Evolutionary conservation across 2,797 vertebrate species (phyloP).

Genomic region (Anas capensis): DNA sequence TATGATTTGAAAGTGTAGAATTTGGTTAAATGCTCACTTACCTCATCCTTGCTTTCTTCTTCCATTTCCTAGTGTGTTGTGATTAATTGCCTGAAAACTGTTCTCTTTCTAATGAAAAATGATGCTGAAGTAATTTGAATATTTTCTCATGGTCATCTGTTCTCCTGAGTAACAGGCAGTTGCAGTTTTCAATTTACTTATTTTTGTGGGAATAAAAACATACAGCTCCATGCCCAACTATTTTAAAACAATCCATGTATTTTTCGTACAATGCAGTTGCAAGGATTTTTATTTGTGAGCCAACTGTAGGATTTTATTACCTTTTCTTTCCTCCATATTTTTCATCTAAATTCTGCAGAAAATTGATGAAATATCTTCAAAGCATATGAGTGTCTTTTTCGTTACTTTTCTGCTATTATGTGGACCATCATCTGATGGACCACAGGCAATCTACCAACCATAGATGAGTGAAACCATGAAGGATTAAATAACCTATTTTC

Average conservation of each 20-base stretch:
- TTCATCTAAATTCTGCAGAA: neutral
- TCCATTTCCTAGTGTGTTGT: neutral
- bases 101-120: neutral
- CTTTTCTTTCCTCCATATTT: neutral
- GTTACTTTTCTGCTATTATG: neutral
- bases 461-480: neutral
- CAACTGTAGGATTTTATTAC: neutral
- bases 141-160: neutral
- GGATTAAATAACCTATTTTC: neutral
- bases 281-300: neutral
- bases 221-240: neutral
- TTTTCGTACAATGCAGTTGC: neutral
- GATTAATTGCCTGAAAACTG: neutral
- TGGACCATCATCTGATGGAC: neutral
- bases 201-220: neutral
- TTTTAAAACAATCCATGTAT: neutral
- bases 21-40: neutral
- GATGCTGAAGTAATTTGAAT: neutral
- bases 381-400: fast-evolving
- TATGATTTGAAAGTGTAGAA: neutral
- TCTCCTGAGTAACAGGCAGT: neutral
- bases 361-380: neutral
- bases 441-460: neutral
- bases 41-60: neutral
- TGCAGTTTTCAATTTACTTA: neutral